Evolutionary conservation across 2,797 vertebrate species (phyloP), one percentile per base, ranked within the genome.

Genomic region (Oophaga sylvatica): DNA sequence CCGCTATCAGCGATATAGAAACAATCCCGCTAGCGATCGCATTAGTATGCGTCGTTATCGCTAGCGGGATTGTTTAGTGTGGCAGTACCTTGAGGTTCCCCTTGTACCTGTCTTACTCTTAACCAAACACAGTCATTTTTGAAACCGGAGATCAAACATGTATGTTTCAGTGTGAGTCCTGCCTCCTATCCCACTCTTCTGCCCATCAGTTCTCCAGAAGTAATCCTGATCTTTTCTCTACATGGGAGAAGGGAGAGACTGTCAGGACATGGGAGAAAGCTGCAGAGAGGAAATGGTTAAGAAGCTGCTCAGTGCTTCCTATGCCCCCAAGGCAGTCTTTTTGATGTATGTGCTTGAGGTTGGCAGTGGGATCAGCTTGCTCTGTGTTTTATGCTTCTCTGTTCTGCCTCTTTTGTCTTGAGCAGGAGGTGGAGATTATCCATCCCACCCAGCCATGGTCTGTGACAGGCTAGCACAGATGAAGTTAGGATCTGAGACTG

Each of bases 391-490:
- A 70, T 89, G 85, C 71, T 77, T 65, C 65, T 67, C 59, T 68
- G 87, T 91, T 16, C 88, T 90, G 89, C 88, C 89, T 81, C 62
- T 91, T 77, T 93, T 92, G 88, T 93, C 91, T 90, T 89, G 63
- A 79, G 88, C 90, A 92, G 95, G 96, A 96, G 96, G 96, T 94
- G 96, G 96, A 95, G 95, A 97, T 94, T 95, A 94, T 91, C 93
- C 92, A 92, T 96, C 96, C 96, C 96, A 95, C 94, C 95, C 95
- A 94, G 95, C 94, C 95, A 95, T 95, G 81, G 81, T 79, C 80
- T 77, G 90, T 87, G 91, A 87, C 92, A 57, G 90, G 89, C 86
- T 85, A 87, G 87, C 91, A 87, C 12, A 92, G 88, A 85, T 90
- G 93, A 56, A 81, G 65, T 63, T 26, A 45, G 78, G 83, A 85